A percentile compares a stretch with the other conserved stretches of the same genome.
Conservation (phyloP, 2,888 invertebrate species). For the Dolichopus griseipennis region DNA sequence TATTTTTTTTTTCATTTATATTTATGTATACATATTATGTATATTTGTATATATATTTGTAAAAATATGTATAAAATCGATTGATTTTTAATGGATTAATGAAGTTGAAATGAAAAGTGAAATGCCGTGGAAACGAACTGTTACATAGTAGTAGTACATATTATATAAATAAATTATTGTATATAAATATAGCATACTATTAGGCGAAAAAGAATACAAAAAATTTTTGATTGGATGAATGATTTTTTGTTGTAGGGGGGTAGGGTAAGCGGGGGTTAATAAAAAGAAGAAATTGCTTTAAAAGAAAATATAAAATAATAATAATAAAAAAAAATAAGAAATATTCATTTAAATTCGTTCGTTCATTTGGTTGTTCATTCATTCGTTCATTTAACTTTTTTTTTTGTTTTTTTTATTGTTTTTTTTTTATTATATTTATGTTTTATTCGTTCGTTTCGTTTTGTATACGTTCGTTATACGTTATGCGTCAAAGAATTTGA, state of each 20-base stretch:
- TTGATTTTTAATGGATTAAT: conserved; percentile 4
- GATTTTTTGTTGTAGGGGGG: too few relatives aligned
- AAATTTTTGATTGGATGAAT: too few relatives aligned
- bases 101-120: conserved; percentile 4
- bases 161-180: background rate
- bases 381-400: too few relatives aligned
- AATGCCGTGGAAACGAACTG: conserved; percentile 4
- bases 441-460: background rate
- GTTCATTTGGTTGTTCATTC: background rate
- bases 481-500: background rate
- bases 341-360: background rate
- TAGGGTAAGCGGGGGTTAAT: too few relatives aligned
- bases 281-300: too few relatives aligned
- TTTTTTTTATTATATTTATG: too few relatives aligned
- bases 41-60: background rate
- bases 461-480: background rate
- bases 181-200: too few relatives aligned
- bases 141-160: background rate
- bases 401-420: too few relatives aligned
- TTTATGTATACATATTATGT: too few relatives aligned
- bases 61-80: background rate
- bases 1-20: too few relatives aligned
- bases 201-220: too few relatives aligned
- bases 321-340: background rate
- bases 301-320: too few relatives aligned